These are phyloP conservation scores for Tetraneura akinire DNA, from an alignment of 1,140 invertebrate genomes.

Conservation along the genomic window DNA sequence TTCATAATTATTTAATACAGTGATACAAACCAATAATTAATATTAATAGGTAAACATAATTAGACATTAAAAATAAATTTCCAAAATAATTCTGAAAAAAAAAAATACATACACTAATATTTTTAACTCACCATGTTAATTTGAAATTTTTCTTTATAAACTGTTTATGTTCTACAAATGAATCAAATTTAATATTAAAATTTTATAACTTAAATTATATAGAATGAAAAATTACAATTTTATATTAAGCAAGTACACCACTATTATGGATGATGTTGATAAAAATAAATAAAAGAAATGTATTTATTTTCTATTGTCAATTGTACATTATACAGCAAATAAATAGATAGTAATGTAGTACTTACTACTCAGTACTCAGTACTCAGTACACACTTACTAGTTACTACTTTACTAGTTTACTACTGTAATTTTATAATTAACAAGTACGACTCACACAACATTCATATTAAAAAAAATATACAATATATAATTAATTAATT, in stretches of 20 bases:
- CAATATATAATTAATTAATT: neutral
- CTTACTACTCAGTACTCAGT: neutral
- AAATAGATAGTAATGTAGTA: neutral
- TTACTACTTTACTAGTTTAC: neutral
- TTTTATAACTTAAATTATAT: too few species aligned
- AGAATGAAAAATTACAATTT: too few species aligned
- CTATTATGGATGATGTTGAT: too few species aligned
- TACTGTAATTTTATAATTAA: too few species aligned
- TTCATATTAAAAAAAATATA: neutral
- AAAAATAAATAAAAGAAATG: too few species aligned
- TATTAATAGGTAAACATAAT: neutral
- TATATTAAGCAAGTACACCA: too few species aligned
- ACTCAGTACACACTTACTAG: neutral
- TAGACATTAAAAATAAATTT: neutral
- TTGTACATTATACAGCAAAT: neutral
- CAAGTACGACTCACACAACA: neutral
- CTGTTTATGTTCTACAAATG: too few species aligned
- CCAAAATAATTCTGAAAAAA: neutral
- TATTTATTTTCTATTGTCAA: too few species aligned
- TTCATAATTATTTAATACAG: neutral
- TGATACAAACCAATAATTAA: neutral
- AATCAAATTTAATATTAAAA: too few species aligned
- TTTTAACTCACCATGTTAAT: constrained; percentile 7
- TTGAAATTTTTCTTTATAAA: neutral
- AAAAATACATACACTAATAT: neutral